Evolutionary conservation across 2,888 invertebrate genomes (phyloP).

Genomic region (Hirtodrosophila cameraria): DNA sequence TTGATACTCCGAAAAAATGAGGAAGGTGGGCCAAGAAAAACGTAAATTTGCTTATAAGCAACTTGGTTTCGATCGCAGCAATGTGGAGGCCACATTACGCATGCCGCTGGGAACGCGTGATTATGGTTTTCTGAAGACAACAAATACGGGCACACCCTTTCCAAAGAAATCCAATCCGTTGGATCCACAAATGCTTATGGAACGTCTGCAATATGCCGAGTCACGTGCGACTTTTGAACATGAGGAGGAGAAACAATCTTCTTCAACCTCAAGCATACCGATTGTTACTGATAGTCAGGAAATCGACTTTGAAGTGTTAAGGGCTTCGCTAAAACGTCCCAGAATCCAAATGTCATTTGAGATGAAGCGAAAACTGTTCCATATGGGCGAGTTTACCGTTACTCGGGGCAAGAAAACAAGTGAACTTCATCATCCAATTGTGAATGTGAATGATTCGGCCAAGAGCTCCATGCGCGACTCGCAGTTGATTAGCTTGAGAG

Average conservation of each 20-base stretch:
- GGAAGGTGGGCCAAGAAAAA: not conserved
- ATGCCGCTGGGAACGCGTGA: conserved; percentile 26
- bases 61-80: conserved; percentile 2
- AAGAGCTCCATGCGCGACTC: conserved; percentile 1
- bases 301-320: no score
- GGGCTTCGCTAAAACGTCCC: no score
- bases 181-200: conserved; percentile 5
- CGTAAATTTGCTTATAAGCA: not conserved
- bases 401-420: conserved; percentile 50
- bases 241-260: no score
- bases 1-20: not conserved
- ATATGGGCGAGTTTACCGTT: conserved; percentile 54
- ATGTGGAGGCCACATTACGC: conserved; percentile 11
- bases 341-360: conserved; percentile 30
- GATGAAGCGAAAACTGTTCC: conserved; percentile 52
- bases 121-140: conserved; percentile 42
- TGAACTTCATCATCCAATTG: conserved; percentile 15
- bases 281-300: no score
- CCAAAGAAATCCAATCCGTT: conserved; percentile 21
- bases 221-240: no score
- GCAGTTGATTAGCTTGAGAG: not conserved
- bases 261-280: no score
- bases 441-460: not conserved
- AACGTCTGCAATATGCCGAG: conserved; percentile 5
- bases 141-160: conserved; percentile 37